A percentile compares a stretch with the other conserved stretches of the same genome.
These are phyloP conservation scores for Ctenochaetus hawaiiensis DNA, from an alignment of 2,797 vertebrate species.

Conservation along the genomic window DNA sequence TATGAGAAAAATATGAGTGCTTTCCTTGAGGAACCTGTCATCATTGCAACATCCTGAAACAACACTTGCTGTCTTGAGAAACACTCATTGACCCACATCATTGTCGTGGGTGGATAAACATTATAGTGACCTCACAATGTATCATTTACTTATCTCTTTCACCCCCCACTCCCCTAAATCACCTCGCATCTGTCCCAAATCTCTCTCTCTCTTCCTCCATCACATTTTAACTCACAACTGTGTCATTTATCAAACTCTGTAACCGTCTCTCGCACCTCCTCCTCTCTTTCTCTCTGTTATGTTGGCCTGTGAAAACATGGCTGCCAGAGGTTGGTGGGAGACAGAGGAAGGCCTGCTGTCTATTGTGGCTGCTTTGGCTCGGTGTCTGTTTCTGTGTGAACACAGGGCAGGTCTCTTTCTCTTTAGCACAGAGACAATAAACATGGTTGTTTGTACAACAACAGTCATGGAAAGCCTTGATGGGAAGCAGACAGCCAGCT, in stretches of 20 bases:
- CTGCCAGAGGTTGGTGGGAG: constrained; percentile 68
- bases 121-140: constrained; percentile 55
- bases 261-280: constrained; percentile 30
- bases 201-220: constrained; percentile 18
- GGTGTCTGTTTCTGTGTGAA: constrained; percentile 60
- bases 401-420: constrained; percentile 54
- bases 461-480: constrained; percentile 56
- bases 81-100: constrained; percentile 59
- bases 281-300: constrained; percentile 67
- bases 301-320: constrained; percentile 76
- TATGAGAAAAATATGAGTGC: constrained; percentile 24
- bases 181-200: constrained; percentile 32
- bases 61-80: constrained; percentile 67
- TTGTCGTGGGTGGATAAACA: constrained; percentile 74
- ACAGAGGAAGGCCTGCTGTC: constrained; percentile 57
- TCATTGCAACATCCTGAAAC: constrained; percentile 74
- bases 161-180: constrained; percentile 23
- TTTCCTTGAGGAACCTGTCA: constrained; percentile 64
- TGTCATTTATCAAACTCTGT: constrained; percentile 63
- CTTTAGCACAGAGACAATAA: constrained; percentile 72
- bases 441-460: constrained; percentile 67
- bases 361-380: constrained; percentile 69
- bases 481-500: constrained; percentile 55
- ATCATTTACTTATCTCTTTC: constrained; percentile 55
- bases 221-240: constrained; percentile 17